Conservation (phyloP, 2,888 invertebrate genomes). For the Scaptomyza flava region DNA sequence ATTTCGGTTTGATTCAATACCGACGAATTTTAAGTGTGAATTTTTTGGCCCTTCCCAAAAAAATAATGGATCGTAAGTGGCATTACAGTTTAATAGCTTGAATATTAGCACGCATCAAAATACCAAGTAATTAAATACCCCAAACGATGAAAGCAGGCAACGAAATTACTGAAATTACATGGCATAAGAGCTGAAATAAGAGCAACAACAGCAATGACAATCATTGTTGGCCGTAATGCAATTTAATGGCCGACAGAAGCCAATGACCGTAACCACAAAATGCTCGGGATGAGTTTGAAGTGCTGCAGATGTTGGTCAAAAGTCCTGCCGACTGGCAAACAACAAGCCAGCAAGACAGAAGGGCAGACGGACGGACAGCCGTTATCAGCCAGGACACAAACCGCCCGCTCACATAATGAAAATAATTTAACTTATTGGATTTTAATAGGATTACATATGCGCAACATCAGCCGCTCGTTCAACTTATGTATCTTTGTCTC, state of each 20-base stretch:
- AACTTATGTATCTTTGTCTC: slow-evolving; percentile 42
- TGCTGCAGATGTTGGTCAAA: slow-evolving; percentile 78
- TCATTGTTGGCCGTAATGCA: slow-evolving; percentile 67
- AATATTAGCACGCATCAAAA: slow-evolving; percentile 53
- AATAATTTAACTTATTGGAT: slow-evolving; percentile 83
- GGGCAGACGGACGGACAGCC: slow-evolving; percentile 19
- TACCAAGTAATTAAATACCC: slow-evolving; percentile 52
- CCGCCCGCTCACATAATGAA: slow-evolving; percentile 71
- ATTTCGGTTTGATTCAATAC: too few relatives aligned
- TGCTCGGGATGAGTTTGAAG: slow-evolving; percentile 67
- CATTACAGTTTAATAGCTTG: slow-evolving; percentile 23
- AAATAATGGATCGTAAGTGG: not conserved
- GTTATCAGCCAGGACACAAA: slow-evolving; percentile 53
- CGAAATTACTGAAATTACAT: slow-evolving; percentile 59
- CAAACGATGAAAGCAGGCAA: slow-evolving; percentile 43
- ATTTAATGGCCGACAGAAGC: slow-evolving; percentile 67
- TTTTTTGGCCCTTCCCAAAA: too few relatives aligned
- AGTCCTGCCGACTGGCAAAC: slow-evolving; percentile 58
- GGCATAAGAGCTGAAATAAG: slow-evolving; percentile 33
- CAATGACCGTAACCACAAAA: slow-evolving; percentile 59
- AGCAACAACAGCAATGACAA: slow-evolving; percentile 41
- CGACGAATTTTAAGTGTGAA: too few relatives aligned
- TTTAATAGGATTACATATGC: slow-evolving; percentile 82
- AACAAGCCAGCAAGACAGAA: slow-evolving; percentile 39
- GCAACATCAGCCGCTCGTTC: slow-evolving; percentile 64